These are phyloP conservation scores for Hyphantria cunea DNA, from an alignment of 1,140 invertebrate genomes.

Conservation along the genomic window DNA sequence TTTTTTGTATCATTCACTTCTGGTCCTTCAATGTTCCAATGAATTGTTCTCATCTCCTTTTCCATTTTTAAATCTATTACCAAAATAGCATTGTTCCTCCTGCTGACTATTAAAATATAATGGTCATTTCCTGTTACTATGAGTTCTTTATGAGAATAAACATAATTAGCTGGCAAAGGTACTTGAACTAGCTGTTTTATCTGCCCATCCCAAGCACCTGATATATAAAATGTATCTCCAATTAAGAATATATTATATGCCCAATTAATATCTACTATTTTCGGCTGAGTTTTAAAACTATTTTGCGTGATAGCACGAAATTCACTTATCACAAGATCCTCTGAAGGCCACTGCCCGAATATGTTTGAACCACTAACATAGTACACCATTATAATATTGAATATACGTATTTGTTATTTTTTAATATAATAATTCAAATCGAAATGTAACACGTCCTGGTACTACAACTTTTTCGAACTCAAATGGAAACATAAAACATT, in stretches of 20 bases:
- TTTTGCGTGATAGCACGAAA: conserved; percentile 36
- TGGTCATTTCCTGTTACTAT: conserved; percentile 56
- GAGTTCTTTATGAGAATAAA: conserved; percentile 26
- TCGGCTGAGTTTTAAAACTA: conserved; percentile 13
- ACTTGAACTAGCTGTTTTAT: conserved; percentile 44
- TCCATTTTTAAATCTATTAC: conserved; percentile 47
- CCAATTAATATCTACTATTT: conserved; percentile 56
- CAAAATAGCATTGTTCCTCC: conserved; percentile 40
- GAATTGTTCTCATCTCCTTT: conserved; percentile 41
- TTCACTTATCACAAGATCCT: conserved; percentile 43
- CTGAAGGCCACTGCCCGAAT: conserved; percentile 62
- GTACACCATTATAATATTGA: conserved; percentile 37
- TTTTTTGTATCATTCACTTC: conserved; percentile 40
- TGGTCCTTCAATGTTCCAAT: conserved; percentile 42
- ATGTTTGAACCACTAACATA: conserved; percentile 61
- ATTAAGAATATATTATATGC: conserved; percentile 63
- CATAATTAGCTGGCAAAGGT: conserved; percentile 39
- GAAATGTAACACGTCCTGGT: too few relatives aligned
- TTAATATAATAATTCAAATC: too few relatives aligned
- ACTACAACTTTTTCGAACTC: too few relatives aligned
- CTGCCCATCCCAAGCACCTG: conserved; percentile 49
- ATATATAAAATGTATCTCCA: conserved; percentile 45
- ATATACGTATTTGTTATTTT: not conserved
- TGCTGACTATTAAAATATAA: conserved; percentile 46
- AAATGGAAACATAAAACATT: too few relatives aligned